Base-by-base conservation (phyloP, 1,140 invertebrate genomes). In the Andricus grossulariae region DNA sequence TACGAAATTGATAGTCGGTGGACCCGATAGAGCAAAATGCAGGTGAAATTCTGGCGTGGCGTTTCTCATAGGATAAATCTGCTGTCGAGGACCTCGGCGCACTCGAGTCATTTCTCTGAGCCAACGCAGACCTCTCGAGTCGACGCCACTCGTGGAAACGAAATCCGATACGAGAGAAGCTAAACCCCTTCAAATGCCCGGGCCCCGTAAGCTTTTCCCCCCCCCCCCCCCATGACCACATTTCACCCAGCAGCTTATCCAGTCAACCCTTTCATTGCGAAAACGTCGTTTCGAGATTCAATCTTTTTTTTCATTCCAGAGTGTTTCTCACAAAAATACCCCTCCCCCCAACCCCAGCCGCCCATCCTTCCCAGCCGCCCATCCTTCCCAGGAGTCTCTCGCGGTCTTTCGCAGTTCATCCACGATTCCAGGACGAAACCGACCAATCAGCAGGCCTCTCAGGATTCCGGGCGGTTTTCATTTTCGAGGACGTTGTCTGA, bases 101-200 rank as follows among this genome's bases (percentile, higher is more conserved):
- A 85, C 84, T 89, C 85, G 82, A 88, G 83, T 89, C 88, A 88
- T 89, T 89, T 89, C 84, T 86, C 78, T 77, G 78, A 83, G 83
- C 84, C 80, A 84, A 87, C 84, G 82, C 85, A 85, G 81, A 83
- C 84, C 81, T 84, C 86, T 88, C 85, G 84, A 88, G 84, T 88
- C 83, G 77, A 85, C 81, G 81, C 83, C 86, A 87, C 84, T 89
- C 83, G 86, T 84, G 74, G 82, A 84, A 87, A 83, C 85, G 83
- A 85, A 88, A 88, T 88, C 84, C 84, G 85, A 88, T 88, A 88
- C 87, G 86, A 85, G 87, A 85, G 86, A 88, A 87, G 86, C 87
- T 84, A 84, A 88, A 88, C 85, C 87, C 84, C 86, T 86, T 82
- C 81, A 87, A 88, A 87, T 88, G 82, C 84, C 84, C 85, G 83